These are phyloP conservation scores for Halcyon badia DNA, from an alignment of 2,797 vertebrate genomes.

Conservation along the genomic window DNA sequence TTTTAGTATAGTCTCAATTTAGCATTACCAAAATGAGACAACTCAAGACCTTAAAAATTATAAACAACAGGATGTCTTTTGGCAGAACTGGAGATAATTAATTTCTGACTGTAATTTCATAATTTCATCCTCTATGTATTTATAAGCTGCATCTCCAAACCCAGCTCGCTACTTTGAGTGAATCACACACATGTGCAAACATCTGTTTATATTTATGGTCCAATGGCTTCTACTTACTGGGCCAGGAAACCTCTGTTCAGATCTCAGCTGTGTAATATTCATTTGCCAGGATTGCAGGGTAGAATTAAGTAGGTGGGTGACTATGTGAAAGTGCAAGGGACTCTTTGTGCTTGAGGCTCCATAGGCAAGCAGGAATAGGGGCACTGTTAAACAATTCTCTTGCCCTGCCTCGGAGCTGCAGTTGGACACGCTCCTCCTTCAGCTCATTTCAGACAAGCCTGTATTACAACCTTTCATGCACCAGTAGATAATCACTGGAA, in stretches of 20 bases:
- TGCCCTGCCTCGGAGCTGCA: background rate
- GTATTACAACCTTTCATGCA: background rate
- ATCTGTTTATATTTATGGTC: slow-evolving; percentile 8
- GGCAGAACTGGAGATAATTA: background rate
- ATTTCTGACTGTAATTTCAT: background rate
- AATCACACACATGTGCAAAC: slow-evolving; percentile 20
- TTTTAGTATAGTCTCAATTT: background rate
- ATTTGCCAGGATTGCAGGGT: background rate
- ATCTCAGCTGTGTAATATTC: background rate
- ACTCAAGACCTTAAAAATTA: background rate
- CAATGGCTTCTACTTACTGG: background rate
- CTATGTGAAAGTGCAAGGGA: background rate
- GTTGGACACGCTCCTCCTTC: background rate
- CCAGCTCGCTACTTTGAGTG: background rate
- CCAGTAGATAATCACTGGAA: background rate
- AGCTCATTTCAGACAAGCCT: background rate
- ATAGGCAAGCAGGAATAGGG: background rate
- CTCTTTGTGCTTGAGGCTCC: background rate
- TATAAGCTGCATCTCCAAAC: background rate
- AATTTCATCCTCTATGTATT: background rate
- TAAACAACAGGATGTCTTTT: background rate
- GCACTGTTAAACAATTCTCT: background rate
- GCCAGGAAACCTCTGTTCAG: background rate
- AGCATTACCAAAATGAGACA: background rate
- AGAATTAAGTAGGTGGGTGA: background rate